phyloP scores from a whole-genome alignment of 2,113 vertebrate species.

The Steatornis caripensis region DNA sequence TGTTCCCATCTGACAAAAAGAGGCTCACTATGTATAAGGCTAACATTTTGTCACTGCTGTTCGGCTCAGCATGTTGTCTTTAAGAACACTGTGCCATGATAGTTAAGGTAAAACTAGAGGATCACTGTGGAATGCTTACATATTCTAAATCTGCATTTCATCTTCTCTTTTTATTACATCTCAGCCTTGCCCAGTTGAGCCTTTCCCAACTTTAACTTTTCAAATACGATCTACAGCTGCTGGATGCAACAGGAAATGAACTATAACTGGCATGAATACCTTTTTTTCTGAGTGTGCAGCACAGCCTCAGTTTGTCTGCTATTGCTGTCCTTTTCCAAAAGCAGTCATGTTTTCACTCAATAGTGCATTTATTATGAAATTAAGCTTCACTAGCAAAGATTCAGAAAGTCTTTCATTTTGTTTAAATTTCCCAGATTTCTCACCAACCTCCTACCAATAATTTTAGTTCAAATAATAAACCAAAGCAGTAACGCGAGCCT shows the following conservation, averaged over 20 bases:
- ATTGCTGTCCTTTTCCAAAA: neutral
- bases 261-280: neutral
- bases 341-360: neutral
- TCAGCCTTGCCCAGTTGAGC: neutral
- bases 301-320: neutral
- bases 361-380: neutral
- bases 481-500: neutral
- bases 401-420: neutral
- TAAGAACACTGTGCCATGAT: neutral
- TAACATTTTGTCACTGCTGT: neutral
- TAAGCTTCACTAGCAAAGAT: neutral
- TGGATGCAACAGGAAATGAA: constrained; percentile 9
- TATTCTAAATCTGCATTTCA: neutral
- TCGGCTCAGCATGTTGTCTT: neutral
- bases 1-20: neutral
- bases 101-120: neutral
- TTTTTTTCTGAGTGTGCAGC: neutral
- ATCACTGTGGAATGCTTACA: neutral
- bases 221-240: neutral
- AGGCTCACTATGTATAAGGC: neutral
- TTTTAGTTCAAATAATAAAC: neutral
- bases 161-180: neutral
- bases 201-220: neutral
- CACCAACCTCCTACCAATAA: neutral
- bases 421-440: neutral